Evolutionary conservation across 2,113 vertebrate genomes (phyloP).

Genomic region (Muscicapa adusta): DNA sequence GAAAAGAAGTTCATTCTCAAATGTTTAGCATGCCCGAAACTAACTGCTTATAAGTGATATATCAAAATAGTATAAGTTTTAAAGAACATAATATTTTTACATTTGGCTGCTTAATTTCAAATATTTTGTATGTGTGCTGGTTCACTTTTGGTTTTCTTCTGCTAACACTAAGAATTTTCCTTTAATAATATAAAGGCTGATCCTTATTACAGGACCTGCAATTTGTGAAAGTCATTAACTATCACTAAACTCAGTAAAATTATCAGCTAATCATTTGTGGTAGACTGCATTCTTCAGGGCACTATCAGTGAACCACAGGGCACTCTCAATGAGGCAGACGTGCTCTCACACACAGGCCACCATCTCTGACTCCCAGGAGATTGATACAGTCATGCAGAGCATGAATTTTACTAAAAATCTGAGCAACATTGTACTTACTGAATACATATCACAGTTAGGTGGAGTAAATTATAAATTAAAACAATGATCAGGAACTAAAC

Average conservation of each 20-base stretch:
- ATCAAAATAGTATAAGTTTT: background rate
- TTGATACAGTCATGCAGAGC: background rate
- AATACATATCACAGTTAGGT: background rate
- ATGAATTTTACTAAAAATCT: background rate
- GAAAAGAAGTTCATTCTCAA: background rate
- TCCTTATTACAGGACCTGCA: background rate
- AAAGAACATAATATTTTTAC: background rate
- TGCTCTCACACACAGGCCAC: background rate
- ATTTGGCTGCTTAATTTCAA: background rate
- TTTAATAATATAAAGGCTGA: background rate
- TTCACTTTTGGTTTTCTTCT: background rate
- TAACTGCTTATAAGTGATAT: background rate
- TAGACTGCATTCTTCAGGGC: background rate
- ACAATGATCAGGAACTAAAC: background rate
- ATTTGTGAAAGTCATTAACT: background rate
- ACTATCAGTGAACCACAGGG: background rate
- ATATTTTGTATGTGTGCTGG: background rate
- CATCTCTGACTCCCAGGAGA: background rate
- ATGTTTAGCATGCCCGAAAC: background rate
- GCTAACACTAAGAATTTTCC: background rate
- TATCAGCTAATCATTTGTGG: background rate
- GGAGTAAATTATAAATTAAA: background rate
- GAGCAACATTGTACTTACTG: background rate
- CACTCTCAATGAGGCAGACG: background rate
- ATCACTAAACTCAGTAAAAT: background rate